Percentiles rank a stretch among this genome's conserved stretches.
phyloP scores from a whole-genome alignment of 1,140 invertebrate species.

The Parasteatoda tepidariorum region DNA sequence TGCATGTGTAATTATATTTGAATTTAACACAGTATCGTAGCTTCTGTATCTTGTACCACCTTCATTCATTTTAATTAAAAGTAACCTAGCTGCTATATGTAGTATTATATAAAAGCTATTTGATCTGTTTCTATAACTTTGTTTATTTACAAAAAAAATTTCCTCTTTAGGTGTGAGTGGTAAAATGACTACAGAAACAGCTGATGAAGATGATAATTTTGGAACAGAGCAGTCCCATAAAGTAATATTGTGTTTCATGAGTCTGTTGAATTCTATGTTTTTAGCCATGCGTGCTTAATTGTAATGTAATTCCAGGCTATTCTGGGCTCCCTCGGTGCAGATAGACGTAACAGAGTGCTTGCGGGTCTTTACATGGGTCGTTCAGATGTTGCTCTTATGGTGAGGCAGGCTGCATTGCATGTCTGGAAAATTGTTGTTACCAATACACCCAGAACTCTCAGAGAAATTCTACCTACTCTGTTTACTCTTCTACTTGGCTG shows the following conservation, averaged over 20 bases:
- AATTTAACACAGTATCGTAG: too few relatives aligned
- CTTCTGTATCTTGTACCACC: too few relatives aligned
- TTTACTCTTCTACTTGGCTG: constrained; percentile 92
- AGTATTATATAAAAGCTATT: too few relatives aligned
- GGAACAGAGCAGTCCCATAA: constrained; percentile 95
- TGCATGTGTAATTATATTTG: too few relatives aligned
- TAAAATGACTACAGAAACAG: constrained; percentile 99
- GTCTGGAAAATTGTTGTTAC: constrained; percentile 97
- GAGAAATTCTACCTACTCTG: constrained; percentile 95
- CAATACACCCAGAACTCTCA: constrained; percentile 94
- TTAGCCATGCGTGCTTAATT: too few relatives aligned
- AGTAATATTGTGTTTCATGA: too few relatives aligned
- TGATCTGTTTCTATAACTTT: too few relatives aligned
- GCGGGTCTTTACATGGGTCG: constrained; percentile 98
- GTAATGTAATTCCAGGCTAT: constrained; percentile 84
- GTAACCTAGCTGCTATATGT: too few relatives aligned
- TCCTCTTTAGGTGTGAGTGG: constrained; percentile 90
- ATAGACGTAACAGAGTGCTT: constrained; percentile 91
- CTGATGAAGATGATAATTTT: constrained; percentile 98
- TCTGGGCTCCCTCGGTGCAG: constrained; percentile 85
- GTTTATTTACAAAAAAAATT: too few relatives aligned
- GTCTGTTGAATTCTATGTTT: too few relatives aligned
- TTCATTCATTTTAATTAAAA: too few relatives aligned
- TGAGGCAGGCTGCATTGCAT: constrained; percentile 95
- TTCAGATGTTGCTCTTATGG: constrained; percentile 96